Conservation (phyloP, 2,113 vertebrate genomes). For the Epinephelus moara region DNA sequence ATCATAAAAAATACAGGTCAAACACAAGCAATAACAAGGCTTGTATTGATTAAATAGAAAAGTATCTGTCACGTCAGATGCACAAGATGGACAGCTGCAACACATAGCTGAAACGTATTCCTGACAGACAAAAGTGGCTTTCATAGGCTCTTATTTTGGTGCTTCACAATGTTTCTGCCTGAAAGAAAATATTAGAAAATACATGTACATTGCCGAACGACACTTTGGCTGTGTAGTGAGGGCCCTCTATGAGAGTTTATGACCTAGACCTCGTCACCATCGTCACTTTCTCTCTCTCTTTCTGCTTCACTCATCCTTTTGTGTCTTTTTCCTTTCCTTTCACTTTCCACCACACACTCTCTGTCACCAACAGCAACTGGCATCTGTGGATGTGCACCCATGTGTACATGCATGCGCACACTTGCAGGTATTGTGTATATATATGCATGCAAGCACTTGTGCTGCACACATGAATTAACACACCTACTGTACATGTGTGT, state of each 20-base stretch:
- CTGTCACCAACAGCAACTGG: constrained; percentile 10
- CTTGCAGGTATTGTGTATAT: constrained; percentile 18
- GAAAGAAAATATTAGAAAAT: not conserved
- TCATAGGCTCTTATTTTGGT: not conserved
- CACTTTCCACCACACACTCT: not conserved
- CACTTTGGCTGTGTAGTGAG: not conserved
- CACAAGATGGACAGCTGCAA: not conserved
- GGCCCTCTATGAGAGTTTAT: not conserved
- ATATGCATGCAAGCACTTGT: constrained; percentile 32
- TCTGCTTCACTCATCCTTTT: constrained; percentile 4
- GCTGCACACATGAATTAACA: constrained; percentile 46
- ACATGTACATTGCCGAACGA: not conserved
- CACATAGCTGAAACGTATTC: not conserved
- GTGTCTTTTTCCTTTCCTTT: constrained; percentile 2
- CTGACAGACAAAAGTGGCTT: not conserved
- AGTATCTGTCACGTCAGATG: not conserved
- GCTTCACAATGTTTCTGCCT: not conserved
- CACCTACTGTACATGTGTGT: constrained; percentile 20
- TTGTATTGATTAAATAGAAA: constrained; percentile 13
- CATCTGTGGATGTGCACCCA: constrained; percentile 14
- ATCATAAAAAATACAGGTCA: not conserved
- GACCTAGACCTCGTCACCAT: not conserved
- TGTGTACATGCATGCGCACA: constrained; percentile 9
- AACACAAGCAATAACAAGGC: not conserved
- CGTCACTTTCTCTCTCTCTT: constrained; percentile 15